Evolutionary conservation across 1,140 invertebrate species (phyloP).

Genomic region (Phenacoccus solenopsis): DNA sequence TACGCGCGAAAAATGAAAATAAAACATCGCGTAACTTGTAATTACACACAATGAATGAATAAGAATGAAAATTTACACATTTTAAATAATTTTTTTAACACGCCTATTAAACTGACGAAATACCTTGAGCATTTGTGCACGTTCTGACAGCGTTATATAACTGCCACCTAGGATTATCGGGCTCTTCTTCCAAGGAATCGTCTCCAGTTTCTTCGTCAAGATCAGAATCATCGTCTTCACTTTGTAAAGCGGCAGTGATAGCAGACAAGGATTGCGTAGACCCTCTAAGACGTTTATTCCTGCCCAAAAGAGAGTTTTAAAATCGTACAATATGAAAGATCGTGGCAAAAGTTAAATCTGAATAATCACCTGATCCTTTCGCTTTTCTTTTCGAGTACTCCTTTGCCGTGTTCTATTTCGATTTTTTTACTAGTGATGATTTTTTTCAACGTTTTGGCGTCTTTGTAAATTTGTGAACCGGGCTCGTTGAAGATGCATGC

Average conservation of each 20-base stretch:
- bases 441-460: conserved; percentile 81
- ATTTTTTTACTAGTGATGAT: conserved; percentile 47
- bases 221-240: conserved; percentile 38
- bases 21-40: no score
- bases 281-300: conserved; percentile 35
- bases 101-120: conserved; percentile 13
- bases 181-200: conserved; percentile 45
- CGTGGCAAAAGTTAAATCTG: background rate
- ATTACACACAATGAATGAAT: no score
- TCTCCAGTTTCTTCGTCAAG: conserved; percentile 50
- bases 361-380: conserved; percentile 23
- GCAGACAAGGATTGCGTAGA: conserved; percentile 39
- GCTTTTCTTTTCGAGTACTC: conserved; percentile 22
- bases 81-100: conserved; percentile 14
- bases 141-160: conserved; percentile 63
- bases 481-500: conserved; percentile 94
- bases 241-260: conserved; percentile 44
- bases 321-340: background rate
- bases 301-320: conserved; percentile 20
- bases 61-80: no score
- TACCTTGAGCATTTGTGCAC: conserved; percentile 49
- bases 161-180: conserved; percentile 64
- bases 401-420: conserved; percentile 48
- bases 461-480: conserved; percentile 90
- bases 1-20: no score